Evolutionary conservation across 2,113 vertebrate genomes (phyloP).

Genomic region (Motacilla alba): DNA sequence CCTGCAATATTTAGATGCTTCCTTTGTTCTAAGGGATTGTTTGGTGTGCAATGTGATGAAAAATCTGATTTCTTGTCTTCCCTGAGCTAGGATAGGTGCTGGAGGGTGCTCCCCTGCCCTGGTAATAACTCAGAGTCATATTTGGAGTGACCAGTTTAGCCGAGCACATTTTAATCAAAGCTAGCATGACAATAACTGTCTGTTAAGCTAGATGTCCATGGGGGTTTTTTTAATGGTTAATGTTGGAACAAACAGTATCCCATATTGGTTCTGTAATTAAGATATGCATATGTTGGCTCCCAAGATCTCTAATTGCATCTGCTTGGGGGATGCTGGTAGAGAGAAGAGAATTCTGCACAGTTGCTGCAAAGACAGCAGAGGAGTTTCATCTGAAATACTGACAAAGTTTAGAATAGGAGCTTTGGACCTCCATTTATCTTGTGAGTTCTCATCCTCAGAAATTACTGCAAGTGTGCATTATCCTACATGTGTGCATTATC

Average conservation of each 20-base stretch:
- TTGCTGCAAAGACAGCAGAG: constrained; percentile 61
- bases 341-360: constrained; percentile 64
- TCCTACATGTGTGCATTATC: neutral
- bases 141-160: neutral
- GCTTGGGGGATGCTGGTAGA: constrained; percentile 66
- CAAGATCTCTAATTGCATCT: constrained; percentile 69
- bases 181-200: constrained; percentile 37
- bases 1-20: neutral
- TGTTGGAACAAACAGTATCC: constrained; percentile 72
- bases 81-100: neutral
- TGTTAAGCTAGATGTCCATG: constrained; percentile 35
- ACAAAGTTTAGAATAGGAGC: constrained; percentile 37
- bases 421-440: constrained; percentile 5
- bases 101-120: neutral
- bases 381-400: constrained; percentile 37
- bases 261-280: constrained; percentile 79
- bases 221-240: neutral
- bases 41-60: neutral
- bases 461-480: neutral
- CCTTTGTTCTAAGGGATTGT: neutral
- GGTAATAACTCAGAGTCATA: neutral
- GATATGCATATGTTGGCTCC: constrained; percentile 70
- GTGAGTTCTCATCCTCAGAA: constrained; percentile 35
- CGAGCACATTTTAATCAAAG: constrained; percentile 18
- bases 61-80: neutral